These are phyloP conservation scores for Metallyticus violacea DNA, from an alignment of 2,888 invertebrate genomes.

Conservation along the genomic window DNA sequence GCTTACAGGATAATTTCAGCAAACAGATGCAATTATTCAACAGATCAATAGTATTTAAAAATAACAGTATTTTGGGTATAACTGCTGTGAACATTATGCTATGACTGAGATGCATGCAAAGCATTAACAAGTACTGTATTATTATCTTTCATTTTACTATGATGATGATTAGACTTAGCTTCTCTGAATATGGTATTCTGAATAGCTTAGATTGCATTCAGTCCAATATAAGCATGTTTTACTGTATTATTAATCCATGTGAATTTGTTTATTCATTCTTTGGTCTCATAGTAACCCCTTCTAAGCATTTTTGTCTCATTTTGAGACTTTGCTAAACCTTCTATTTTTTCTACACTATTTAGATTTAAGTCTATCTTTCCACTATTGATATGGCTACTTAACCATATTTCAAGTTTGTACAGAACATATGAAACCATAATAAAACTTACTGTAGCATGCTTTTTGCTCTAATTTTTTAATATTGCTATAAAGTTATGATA, in stretches of 20 bases:
- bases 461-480: neutral
- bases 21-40: too few relatives aligned
- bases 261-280: neutral
- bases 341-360: neutral
- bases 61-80: too few relatives aligned
- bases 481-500: neutral
- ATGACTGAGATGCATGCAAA: too few relatives aligned
- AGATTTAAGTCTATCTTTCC: neutral
- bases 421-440: neutral
- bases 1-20: too few relatives aligned
- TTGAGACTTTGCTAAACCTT: neutral
- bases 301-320: neutral
- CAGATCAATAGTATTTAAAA: too few relatives aligned
- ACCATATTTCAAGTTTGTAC: neutral
- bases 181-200: too few relatives aligned
- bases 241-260: neutral
- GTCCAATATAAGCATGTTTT: neutral
- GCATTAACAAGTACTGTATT: too few relatives aligned
- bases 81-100: too few relatives aligned
- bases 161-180: too few relatives aligned
- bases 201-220: too few relatives aligned
- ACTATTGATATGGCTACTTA: neutral
- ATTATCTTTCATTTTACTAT: too few relatives aligned
- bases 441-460: neutral
- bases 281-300: neutral